Conservation (phyloP, 2,797 vertebrate species). For the Picus viridis region DNA sequence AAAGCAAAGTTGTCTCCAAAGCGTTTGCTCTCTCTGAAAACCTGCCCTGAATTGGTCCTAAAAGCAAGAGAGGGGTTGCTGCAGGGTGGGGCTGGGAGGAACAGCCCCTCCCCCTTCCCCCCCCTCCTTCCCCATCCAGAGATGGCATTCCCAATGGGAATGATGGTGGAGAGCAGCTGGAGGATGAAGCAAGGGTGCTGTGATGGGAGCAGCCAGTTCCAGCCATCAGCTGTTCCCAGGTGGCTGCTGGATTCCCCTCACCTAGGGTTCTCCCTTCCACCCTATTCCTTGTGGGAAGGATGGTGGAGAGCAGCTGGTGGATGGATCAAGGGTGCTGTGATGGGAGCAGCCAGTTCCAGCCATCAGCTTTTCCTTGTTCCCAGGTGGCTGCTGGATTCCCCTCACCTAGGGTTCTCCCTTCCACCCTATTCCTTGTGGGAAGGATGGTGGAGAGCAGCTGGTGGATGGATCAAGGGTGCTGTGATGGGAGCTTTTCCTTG, state of each 20-base stretch:
- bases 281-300: too few relatives aligned
- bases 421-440: accelerated
- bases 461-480: neutral
- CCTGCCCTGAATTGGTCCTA: neutral
- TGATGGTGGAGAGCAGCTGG: accelerated
- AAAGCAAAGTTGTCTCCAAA: neutral
- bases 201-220: accelerated
- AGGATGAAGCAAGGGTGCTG: accelerated
- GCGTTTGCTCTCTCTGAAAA: neutral
- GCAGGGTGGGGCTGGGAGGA: accelerated
- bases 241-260: too few relatives aligned
- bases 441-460: too few relatives aligned
- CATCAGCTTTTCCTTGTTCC: neutral
- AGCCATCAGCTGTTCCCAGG: neutral
- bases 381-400: neutral
- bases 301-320: too few relatives aligned
- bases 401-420: too few relatives aligned
- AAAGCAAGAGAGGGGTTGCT: neutral
- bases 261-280: too few relatives aligned
- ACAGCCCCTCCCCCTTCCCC: neutral
- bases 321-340: neutral
- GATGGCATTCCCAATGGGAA: accelerated
- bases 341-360: too few relatives aligned
- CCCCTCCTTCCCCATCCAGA: too few relatives aligned
- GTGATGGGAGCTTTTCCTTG: neutral